Evolutionary conservation across 2,797 vertebrate genomes (phyloP).

Genomic region (Onychomys torridus): DNA sequence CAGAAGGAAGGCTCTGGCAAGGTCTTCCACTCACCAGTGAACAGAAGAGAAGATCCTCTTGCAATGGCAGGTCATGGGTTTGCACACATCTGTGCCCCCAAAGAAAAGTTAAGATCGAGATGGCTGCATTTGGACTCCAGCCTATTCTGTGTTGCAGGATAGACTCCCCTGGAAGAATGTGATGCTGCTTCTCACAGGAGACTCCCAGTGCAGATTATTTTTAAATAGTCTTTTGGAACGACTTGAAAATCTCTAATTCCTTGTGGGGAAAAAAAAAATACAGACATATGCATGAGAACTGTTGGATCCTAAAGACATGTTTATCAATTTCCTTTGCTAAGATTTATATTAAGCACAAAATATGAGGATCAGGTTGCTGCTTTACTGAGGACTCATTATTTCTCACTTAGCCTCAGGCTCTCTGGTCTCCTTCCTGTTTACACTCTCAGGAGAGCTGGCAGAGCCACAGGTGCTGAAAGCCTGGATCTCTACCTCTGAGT

Average conservation of each 20-base stretch:
- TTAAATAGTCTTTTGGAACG: constrained; percentile 9
- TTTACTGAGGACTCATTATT: background rate
- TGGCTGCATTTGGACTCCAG: background rate
- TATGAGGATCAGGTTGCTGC: background rate
- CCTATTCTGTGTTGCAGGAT: background rate
- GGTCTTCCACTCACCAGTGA: background rate
- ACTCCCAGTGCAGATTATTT: background rate
- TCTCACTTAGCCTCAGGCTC: background rate
- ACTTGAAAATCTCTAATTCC: background rate
- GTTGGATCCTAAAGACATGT: background rate
- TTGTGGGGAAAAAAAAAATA: background rate
- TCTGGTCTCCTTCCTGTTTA: background rate
- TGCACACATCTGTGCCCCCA: background rate
- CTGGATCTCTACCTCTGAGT: background rate
- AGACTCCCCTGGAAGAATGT: background rate
- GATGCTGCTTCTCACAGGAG: background rate
- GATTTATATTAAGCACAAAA: background rate
- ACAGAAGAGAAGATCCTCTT: background rate
- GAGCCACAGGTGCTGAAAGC: background rate
- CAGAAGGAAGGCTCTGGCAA: background rate
- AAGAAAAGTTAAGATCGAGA: background rate
- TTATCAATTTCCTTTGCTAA: background rate
- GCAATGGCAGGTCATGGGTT: background rate
- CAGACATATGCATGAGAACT: background rate
- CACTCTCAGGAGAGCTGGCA: background rate